Base-by-base conservation (phyloP, 1,140 invertebrate genomes). In the Metopolophium dirhodum region DNA sequence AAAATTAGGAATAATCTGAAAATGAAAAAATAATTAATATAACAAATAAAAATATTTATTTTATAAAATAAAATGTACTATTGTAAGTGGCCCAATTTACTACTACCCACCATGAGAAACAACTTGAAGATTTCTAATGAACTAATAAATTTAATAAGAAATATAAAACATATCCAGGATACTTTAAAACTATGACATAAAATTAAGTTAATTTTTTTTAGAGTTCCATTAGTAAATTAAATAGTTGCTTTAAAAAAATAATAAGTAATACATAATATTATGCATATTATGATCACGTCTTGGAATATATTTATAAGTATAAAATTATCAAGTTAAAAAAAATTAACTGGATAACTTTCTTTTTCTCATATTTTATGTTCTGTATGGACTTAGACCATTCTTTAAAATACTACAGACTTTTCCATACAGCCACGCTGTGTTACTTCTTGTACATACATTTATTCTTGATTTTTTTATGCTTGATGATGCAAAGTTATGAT, bases 1-100 rank as follows among this genome's bases (percentile, higher is more conserved):
- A 95, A 99, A 99, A 95, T 99, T 98, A 94, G 97, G 97, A 95
- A 99, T 98, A 94, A 99, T 99, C 96, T 99, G 96, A 77, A 96
- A 96, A 94, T 93, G 94, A 94, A 89, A 57, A 88, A 35, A n/a
- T 47, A 47, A 18, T 47, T 4, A n/a, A 30, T 20, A 47, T 45
- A 41, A 45, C 8, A 30, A 18, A 18, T 18, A n/a, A n/a, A 18
- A 20, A n/a, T 18, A 18, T n/a, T n/a, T 35, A 77, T 77, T 77
- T n/a, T 77, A 77, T 9, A n/a, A 6, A 77, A 77, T n/a, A 4
- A 77, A n/a, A 68, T 68, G 3, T 30, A 68, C n/a, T 68, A 30
- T 2, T 61, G 9, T n/a, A 68, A n/a, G 30, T 68, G 3, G 8
- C 57, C 22, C 7, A 20, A 30, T 68, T 68, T 68, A 68, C 9